phyloP scores from a whole-genome alignment of 2,888 invertebrate species.

The Ecliptopera silaceata region DNA sequence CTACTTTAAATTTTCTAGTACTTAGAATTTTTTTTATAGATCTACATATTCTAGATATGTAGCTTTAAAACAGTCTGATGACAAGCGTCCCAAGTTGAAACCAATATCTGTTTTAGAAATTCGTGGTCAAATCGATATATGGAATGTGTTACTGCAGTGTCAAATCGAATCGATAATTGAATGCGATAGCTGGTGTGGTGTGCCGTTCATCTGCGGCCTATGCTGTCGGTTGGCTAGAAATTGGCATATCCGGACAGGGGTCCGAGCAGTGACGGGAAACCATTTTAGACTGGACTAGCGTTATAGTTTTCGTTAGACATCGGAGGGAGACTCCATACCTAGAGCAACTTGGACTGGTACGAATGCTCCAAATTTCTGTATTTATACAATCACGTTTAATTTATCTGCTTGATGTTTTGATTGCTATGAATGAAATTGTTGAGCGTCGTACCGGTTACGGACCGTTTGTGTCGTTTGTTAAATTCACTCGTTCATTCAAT shows the following conservation, averaged over 20 bases:
- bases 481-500: constrained; percentile 77
- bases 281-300: constrained; percentile 38
- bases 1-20: too few relatives aligned
- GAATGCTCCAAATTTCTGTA: not conserved
- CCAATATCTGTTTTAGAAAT: not conserved
- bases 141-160: constrained; percentile 40
- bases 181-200: constrained; percentile 54
- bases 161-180: constrained; percentile 59
- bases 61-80: not conserved
- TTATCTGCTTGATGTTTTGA: constrained; percentile 6
- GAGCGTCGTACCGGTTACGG: constrained; percentile 52
- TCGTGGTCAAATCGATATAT: constrained; percentile 18
- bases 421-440: constrained; percentile 35
- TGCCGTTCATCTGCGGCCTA: constrained; percentile 50
- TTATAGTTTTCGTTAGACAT: constrained; percentile 13
- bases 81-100: not conserved
- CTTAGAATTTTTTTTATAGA: too few relatives aligned
- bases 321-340: not conserved
- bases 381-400: constrained; percentile 12
- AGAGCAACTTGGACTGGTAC: not conserved
- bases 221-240: constrained; percentile 50
- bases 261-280: constrained; percentile 45
- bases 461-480: constrained; percentile 68
- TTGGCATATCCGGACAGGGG: constrained; percentile 66
- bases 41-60: too few relatives aligned